Base-by-base conservation (phyloP, 1,140 invertebrate genomes). In the Listronotus bonariensis region DNA sequence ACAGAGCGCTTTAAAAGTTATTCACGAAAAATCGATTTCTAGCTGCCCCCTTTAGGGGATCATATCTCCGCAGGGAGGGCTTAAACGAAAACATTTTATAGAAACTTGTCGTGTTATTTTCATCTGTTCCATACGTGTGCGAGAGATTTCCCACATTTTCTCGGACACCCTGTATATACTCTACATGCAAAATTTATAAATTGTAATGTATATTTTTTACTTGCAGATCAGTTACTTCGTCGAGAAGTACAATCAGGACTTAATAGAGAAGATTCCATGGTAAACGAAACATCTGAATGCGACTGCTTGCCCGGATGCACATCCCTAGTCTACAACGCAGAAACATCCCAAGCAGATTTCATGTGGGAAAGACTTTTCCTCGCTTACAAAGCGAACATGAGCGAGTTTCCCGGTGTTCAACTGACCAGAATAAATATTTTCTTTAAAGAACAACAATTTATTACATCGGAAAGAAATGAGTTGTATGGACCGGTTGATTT, bases 301-400 rank as follows among this genome's bases (percentile, higher is more conserved):
- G 81, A 85, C 68, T 90, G 88, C 71, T 75, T 89, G 56, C 87
- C 87, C 1, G 82, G 86, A 0, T 90, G 88, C 68, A 88, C 85
- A 0, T 86, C 87, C 2, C 80, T 89, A 0, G 80, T 82, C 8
- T 90, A 89, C 71, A 84, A 87, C 61, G 83, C 85, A 0, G 87
- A 88, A 76, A 87, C 85, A 2, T 88, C 87, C 0, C 86, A 88
- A 72, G 87, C 85, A 6, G 82, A 86, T 72, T 87, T 83, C 54
- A 69, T 74, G 46, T 78, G 73, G 74, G 57, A 61, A 4, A 72
- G 70, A 59, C 34, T 78, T 15, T 78, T 78, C 40, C 52, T 69
- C 38, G 70, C 71, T 20, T 76, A 63, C 58, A 69, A 73, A 57
- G 67, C 65, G 0, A 75, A 77, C 45, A 60, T 72, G 49, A 75